Evolutionary conservation across 2,888 invertebrate species (phyloP).

Genomic region (Ophion slaviceki): DNA sequence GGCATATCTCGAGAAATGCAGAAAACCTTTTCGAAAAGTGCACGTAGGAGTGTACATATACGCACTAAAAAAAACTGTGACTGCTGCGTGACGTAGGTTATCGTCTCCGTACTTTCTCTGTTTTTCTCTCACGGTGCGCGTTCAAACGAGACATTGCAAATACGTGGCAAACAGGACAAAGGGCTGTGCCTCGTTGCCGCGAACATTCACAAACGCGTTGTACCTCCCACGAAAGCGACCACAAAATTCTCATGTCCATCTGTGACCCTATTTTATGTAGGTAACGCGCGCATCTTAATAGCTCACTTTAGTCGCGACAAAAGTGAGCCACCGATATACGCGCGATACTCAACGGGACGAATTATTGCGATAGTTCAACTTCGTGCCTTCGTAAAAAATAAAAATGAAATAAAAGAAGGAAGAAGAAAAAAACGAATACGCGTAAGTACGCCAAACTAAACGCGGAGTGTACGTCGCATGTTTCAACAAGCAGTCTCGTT

Average conservation of each 20-base stretch:
- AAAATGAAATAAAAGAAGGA: neutral
- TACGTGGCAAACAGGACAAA: conserved; percentile 37
- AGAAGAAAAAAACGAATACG: neutral
- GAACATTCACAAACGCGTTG: conserved; percentile 44
- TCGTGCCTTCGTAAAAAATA: neutral
- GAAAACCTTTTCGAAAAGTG: conserved; percentile 1
- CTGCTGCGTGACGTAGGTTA: conserved; percentile 23
- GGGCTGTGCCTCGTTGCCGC: conserved; percentile 31
- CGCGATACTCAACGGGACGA: conserved; percentile 3
- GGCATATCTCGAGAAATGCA: conserved; percentile 25
- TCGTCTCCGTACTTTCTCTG: neutral
- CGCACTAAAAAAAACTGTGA: conserved; percentile 14
- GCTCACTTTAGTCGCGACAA: conserved; percentile 3
- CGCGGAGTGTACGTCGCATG: conserved; percentile 22
- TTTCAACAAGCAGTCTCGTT: conserved; percentile 44
- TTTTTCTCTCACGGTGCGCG: neutral
- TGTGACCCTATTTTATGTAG: conserved; percentile 33
- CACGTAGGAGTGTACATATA: neutral
- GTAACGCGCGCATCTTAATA: conserved; percentile 4
- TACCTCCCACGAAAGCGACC: conserved; percentile 3
- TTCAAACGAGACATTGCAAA: conserved; percentile 38
- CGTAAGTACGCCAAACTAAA: neutral
- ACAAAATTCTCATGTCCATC: conserved; percentile 1
- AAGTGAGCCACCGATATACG: conserved; percentile 24
- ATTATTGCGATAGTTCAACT: conserved; percentile 34